Base-by-base conservation (phyloP, 2,113 vertebrate species). In the Dromaius novaehollandiae region DNA sequence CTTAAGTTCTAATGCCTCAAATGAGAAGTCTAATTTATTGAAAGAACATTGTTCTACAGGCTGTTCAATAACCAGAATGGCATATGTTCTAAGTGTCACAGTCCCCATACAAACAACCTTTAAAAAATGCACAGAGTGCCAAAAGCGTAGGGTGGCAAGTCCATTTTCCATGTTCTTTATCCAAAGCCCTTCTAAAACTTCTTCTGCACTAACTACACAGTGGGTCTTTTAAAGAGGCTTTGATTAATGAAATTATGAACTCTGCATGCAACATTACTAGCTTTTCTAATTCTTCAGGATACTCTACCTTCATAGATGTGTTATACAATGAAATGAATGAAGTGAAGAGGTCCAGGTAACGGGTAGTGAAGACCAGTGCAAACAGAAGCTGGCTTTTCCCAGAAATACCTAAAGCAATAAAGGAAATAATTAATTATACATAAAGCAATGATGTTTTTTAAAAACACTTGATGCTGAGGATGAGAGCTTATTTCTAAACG, bases 331-430 rank as follows among this genome's bases (percentile, higher is more conserved):
- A 99, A 98, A 99, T 99, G 98, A 99, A 99, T 61, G 99, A 98
- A 71, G 99, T 99, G 97, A 99, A 99, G 96, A 99, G 98, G 97
- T 99, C 99, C 99, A 99, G 98, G 97, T 99, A 99, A 85, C 99
- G 99, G 71, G 99, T 99, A 86, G 99, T 99, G 98, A 99, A 99
- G 95, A 99, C 99, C 98, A 99, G 95, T 95, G 99, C 99, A 98
- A 99, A 99, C 82, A 99, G 98, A 96, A 99, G 98, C 98, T 99
- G 99, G 97, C 99, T 99, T 98, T 99, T 99, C 77, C 99, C 99
- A 93, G 99, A 99, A 97, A 99, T 99, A 97, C 99, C 99, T 99
- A 86, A 89, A 97, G 91, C 56, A 68, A 97, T 56, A 92, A 93
- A 98, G 94, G 97, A 96, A 82, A 83, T 36, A 90, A 93, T 69